Percentiles rank a stretch among this genome's conserved stretches.
Conservation (phyloP, 1,140 invertebrate genomes). For the Linepithema humile region DNA sequence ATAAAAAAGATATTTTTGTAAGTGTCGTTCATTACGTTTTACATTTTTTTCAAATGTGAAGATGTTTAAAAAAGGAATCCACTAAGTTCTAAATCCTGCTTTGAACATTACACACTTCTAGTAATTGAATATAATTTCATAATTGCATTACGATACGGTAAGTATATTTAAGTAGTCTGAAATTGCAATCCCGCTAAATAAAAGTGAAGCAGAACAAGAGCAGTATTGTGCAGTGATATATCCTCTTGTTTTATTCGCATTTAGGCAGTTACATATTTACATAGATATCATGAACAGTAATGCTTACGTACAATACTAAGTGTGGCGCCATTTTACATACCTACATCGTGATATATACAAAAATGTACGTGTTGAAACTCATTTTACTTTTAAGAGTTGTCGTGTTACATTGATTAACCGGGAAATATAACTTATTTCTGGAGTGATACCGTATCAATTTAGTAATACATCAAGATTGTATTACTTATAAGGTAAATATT, state of each 20-base stretch:
- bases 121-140: background rate
- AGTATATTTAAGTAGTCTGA: background rate
- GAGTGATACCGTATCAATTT: conserved; percentile 34
- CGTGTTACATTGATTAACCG: conserved; percentile 23
- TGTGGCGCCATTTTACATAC: conserved; percentile 77
- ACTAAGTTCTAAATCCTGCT: background rate
- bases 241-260: conserved; percentile 74
- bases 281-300: conserved; percentile 82
- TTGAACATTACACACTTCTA: background rate
- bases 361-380: conserved; percentile 69
- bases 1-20: background rate
- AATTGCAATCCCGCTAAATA: background rate
- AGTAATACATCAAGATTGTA: conserved; percentile 6
- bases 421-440: conserved; percentile 49
- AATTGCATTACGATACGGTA: background rate
- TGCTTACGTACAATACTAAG: conserved; percentile 68
- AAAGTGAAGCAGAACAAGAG: conserved; percentile 14
- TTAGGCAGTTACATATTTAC: conserved; percentile 83
- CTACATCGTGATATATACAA: conserved; percentile 79
- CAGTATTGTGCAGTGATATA: conserved; percentile 70
- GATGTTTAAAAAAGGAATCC: background rate
- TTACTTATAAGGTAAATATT: conserved; percentile 11
- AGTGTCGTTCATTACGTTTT: background rate
- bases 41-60: background rate
- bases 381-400: conserved; percentile 23